phyloP scores from a whole-genome alignment of 2,888 invertebrate genomes.

The Drosophila atroscutellata region DNA sequence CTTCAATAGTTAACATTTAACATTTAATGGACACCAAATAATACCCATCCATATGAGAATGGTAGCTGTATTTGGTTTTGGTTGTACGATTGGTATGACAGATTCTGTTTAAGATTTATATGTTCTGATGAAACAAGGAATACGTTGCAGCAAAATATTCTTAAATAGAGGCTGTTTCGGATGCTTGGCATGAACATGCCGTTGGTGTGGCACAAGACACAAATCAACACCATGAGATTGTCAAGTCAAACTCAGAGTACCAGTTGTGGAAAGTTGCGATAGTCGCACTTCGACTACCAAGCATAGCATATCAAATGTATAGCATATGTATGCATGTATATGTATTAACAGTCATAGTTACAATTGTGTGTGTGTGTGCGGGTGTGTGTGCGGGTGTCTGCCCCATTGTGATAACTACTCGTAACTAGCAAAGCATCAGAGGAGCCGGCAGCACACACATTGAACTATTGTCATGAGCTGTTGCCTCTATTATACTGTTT shows the following conservation, averaged over 20 bases:
- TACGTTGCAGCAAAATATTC: constrained; percentile 10
- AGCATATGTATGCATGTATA: background rate
- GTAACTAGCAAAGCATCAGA: constrained; percentile 39
- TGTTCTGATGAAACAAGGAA: constrained; percentile 18
- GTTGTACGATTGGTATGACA: constrained; percentile 2
- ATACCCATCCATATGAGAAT: background rate
- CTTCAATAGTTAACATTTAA: background rate
- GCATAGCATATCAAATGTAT: constrained; percentile 42
- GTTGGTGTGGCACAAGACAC: constrained; percentile 68
- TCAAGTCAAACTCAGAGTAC: constrained; percentile 68
- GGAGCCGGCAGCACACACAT: constrained; percentile 48
- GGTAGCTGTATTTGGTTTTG: background rate
- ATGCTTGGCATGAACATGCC: constrained; percentile 50
- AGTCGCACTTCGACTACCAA: constrained; percentile 40
- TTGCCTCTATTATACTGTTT: constrained; percentile 64
- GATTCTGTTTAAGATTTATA: constrained; percentile 9
- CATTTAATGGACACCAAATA: background rate
- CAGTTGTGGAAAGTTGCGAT: constrained; percentile 63
- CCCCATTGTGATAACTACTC: constrained; percentile 53
- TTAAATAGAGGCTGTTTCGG: constrained; percentile 14
- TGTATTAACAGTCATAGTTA: constrained; percentile 14
- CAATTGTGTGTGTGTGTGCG: background rate
- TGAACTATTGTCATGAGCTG: constrained; percentile 64
- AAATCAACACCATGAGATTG: constrained; percentile 70
- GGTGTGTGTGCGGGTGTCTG: constrained; percentile 5